These are phyloP conservation scores for Penelope pileata DNA, from an alignment of 2,113 vertebrate genomes.

Conservation along the genomic window DNA sequence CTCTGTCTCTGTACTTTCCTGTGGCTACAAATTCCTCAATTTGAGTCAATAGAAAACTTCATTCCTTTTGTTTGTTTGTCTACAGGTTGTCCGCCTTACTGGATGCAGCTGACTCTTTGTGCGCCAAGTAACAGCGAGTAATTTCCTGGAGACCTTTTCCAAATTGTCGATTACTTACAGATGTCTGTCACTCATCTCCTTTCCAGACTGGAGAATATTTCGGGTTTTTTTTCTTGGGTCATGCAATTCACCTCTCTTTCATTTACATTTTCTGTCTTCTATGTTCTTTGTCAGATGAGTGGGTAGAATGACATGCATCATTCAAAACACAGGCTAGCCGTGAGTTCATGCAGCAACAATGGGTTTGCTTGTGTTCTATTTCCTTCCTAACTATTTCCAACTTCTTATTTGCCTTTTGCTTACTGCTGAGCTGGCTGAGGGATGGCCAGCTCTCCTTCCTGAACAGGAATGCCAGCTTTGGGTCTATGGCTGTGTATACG, in stretches of 20 bases:
- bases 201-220: not conserved
- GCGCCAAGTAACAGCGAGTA: not conserved
- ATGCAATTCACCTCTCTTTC: not conserved
- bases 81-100: not conserved
- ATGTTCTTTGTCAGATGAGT: accelerated
- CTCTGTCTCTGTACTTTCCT: not conserved
- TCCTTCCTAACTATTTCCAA: not conserved
- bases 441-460: not conserved
- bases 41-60: not conserved
- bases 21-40: not conserved
- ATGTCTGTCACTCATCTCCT: not conserved
- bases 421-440: not conserved
- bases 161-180: not conserved
- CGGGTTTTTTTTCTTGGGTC: not conserved
- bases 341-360: not conserved
- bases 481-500: not conserved
- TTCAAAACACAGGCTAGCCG: not conserved
- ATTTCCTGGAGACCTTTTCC: not conserved
- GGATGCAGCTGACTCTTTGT: not conserved
- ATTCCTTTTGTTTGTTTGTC: not conserved
- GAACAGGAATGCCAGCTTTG: not conserved
- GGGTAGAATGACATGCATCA: not conserved
- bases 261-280: not conserved
- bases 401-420: not conserved
- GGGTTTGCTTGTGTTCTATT: not conserved